phyloP scores from a whole-genome alignment of 2,113 vertebrate species.

The Butorides virescens region DNA sequence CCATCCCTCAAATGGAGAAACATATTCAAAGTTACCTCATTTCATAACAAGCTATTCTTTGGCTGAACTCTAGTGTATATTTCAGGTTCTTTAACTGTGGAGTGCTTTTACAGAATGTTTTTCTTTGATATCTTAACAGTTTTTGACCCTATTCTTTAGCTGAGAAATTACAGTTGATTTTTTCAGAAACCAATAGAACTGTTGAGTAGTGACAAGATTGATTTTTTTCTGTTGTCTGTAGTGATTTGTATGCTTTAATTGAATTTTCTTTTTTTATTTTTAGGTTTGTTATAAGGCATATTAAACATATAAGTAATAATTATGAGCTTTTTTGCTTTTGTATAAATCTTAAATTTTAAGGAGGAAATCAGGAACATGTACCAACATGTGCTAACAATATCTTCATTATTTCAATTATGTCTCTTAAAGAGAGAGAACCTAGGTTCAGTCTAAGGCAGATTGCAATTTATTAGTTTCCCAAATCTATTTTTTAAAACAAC shows the following conservation, averaged over 20 bases:
- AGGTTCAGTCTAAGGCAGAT: neutral
- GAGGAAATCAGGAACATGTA: neutral
- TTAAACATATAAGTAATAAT: neutral
- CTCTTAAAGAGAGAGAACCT: neutral
- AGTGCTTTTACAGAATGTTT: neutral
- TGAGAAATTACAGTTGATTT: neutral
- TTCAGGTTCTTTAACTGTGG: neutral
- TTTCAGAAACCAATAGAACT: neutral
- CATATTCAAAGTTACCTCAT: neutral
- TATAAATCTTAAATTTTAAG: neutral
- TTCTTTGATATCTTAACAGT: neutral
- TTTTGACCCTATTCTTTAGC: neutral
- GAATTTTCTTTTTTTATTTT: neutral
- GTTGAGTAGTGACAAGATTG: neutral
- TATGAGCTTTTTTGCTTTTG: neutral
- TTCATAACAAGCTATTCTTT: neutral
- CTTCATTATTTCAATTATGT: neutral
- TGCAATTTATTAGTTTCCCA: neutral
- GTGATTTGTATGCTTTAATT: neutral
- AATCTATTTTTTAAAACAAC: neutral
- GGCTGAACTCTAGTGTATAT: neutral
- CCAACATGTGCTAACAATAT: neutral
- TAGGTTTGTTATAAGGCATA: neutral
- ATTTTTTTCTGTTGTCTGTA: neutral
- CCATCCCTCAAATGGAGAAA: neutral